Evolutionary conservation across 2,888 invertebrate genomes (phyloP).

Genomic region (Protodeltote pygarga): DNA sequence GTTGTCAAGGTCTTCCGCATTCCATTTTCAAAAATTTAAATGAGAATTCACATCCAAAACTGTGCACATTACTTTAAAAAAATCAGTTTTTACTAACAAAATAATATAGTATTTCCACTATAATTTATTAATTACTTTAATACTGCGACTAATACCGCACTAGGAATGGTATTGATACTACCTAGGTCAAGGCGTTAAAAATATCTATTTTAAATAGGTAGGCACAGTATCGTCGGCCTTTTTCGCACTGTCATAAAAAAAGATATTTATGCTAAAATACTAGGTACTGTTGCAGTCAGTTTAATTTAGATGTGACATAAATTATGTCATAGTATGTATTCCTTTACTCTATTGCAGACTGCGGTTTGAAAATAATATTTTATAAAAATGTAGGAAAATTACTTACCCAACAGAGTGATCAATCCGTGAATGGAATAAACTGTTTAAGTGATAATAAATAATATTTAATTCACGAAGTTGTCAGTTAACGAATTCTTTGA

Average conservation of each 20-base stretch:
- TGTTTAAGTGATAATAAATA: slow-evolving; percentile 26
- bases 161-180: slow-evolving; percentile 61
- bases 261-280: slow-evolving; percentile 27
- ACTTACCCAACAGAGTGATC: slow-evolving; percentile 66
- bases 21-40: slow-evolving; percentile 30
- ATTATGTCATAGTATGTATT: slow-evolving; percentile 46
- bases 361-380: slow-evolving; percentile 33
- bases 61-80: slow-evolving; percentile 4
- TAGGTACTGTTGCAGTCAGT: slow-evolving; percentile 11
- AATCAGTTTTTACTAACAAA: slow-evolving; percentile 1
- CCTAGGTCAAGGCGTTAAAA: slow-evolving; percentile 73
- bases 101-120: background rate
- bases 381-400: slow-evolving; percentile 26
- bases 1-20: slow-evolving; percentile 30
- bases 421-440: slow-evolving; percentile 51
- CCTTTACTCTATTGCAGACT: slow-evolving; percentile 53
- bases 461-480: slow-evolving; percentile 51
- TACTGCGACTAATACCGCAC: slow-evolving; percentile 47
- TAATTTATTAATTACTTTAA: slow-evolving; percentile 55
- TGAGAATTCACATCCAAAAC: slow-evolving; percentile 3
- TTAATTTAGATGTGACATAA: slow-evolving; percentile 43
- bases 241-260: slow-evolving; percentile 35
- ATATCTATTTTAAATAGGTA: slow-evolving; percentile 69
- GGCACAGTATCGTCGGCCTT: slow-evolving; percentile 42
- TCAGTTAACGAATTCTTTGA: slow-evolving; percentile 12